Percentiles rank a stretch among this genome's conserved stretches.
Evolutionary conservation across 2,797 vertebrate genomes (phyloP).

Genomic region (Sebastiscus albofasciatus): DNA sequence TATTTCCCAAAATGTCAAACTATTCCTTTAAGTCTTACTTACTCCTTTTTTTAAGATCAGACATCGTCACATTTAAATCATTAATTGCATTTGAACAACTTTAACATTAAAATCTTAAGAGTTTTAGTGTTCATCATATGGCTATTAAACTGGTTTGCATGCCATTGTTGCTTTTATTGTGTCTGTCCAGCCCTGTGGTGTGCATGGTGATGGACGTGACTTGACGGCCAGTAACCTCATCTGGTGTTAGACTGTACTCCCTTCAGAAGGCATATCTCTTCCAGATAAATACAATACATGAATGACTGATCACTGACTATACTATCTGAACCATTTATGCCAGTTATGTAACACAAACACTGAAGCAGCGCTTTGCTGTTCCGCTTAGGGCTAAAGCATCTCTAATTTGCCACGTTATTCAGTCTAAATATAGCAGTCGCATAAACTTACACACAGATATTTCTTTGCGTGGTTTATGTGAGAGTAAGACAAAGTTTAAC

Average conservation of each 20-base stretch:
- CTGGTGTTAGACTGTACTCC: background rate
- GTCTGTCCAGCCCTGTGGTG: background rate
- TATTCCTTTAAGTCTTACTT: background rate
- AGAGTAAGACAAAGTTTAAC: background rate
- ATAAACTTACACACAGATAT: background rate
- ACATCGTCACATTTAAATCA: background rate
- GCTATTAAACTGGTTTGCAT: background rate
- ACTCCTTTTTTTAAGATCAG: background rate
- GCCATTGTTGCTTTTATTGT: background rate
- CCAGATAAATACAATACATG: background rate
- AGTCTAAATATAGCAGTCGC: constrained; percentile 30
- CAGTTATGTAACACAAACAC: constrained; percentile 23
- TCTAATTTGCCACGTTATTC: constrained; percentile 1
- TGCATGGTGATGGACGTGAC: background rate
- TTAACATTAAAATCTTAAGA: background rate
- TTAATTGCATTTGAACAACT: background rate
- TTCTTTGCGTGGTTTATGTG: constrained; percentile 21
- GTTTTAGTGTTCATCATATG: background rate
- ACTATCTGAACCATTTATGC: constrained; percentile 2
- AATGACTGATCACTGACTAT: constrained; percentile 7
- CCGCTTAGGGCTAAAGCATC: background rate
- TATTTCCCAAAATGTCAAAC: background rate
- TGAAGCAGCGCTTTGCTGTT: constrained; percentile 6
- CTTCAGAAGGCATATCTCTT: constrained; percentile 5
- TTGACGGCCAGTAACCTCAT: background rate